Base-by-base conservation (phyloP, 2,888 invertebrate genomes). In the Amblyjoppa fuscipennis region DNA sequence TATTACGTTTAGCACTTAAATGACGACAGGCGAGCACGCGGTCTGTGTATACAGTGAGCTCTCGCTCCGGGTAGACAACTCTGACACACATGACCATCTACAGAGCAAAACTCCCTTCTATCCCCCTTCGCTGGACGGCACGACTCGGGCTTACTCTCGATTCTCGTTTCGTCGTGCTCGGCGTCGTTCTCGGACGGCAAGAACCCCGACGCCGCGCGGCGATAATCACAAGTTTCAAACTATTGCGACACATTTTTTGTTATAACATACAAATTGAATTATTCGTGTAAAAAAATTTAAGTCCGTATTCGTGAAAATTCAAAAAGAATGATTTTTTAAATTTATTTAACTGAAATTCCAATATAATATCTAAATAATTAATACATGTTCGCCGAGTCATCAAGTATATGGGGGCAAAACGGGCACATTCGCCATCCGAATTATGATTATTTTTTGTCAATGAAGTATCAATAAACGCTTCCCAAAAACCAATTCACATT, bases 51-150 rank as follows among this genome's bases (percentile, higher is more conserved):
- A 34, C 41, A 5, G 25, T 25, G 41, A 45, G 66, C 76, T 87
- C 79, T 76, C 64, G 81, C 68, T 73, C 76, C 77, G 70, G 75
- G 71, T 68, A 38, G 87, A 78, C 80, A 75, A 85, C 81, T 89
- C 87, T 85, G 90, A 88, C 90, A 90, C 80, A 89, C 90, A 89
- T 90, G 83, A 86, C 90, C 90, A 90, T 90, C 70, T 91, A 90
- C 83, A 88, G 86, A 78, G 51, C 81, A 69, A 61, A 75, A 75
- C 74, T 68, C 64, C 80, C 78, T 83, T 83, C 74, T 51, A 74
- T 64, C 61, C 34, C 68, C 73, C 53, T 70, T 68, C 28, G 41
- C 28, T 9, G 53, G n/a, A 11, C 13, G 31, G 53, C 61, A 31
- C 9, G 25, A 34, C 59, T 70, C 68, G 28, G 74, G 75, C 64